These are phyloP conservation scores for Leistus spinibarbis DNA, from an alignment of 2,888 invertebrate genomes.

Conservation along the genomic window DNA sequence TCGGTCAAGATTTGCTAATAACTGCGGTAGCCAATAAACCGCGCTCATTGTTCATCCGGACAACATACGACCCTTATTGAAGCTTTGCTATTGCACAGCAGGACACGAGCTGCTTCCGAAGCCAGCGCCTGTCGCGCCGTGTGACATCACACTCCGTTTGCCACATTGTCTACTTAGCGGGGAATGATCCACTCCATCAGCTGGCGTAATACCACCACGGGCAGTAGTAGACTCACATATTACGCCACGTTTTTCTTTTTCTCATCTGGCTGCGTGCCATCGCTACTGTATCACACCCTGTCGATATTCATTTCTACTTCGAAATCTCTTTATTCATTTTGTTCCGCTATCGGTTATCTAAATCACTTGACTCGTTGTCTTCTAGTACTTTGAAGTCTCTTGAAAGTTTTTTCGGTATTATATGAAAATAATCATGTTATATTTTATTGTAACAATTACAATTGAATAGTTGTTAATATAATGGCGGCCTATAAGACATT, in stretches of 20 bases:
- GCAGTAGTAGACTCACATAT: conserved; percentile 7
- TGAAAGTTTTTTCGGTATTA: neutral
- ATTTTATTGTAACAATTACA: too few species aligned
- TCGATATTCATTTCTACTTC: neutral
- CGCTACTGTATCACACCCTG: neutral
- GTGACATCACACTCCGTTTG: conserved; percentile 24
- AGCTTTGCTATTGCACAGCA: neutral
- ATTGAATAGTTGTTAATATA: too few species aligned
- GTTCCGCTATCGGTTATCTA: neutral
- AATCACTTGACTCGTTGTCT: neutral
- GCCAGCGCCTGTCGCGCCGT: neutral
- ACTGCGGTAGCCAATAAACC: neutral
- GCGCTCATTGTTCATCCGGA: neutral
- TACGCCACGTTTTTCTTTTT: too few species aligned
- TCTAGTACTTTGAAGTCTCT: neutral
- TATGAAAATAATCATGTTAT: too few species aligned
- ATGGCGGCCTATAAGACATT: too few species aligned
- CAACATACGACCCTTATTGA: neutral
- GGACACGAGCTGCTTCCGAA: neutral
- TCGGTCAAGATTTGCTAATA: neutral
- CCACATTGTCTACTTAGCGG: conserved; percentile 28
- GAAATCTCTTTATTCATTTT: neutral
- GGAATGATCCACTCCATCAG: conserved; percentile 17
- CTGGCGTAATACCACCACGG: neutral
- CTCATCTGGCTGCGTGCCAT: conserved; percentile 20